These are phyloP conservation scores for Tribolium freemani DNA, from an alignment of 2,888 invertebrate genomes.

Conservation along the genomic window DNA sequence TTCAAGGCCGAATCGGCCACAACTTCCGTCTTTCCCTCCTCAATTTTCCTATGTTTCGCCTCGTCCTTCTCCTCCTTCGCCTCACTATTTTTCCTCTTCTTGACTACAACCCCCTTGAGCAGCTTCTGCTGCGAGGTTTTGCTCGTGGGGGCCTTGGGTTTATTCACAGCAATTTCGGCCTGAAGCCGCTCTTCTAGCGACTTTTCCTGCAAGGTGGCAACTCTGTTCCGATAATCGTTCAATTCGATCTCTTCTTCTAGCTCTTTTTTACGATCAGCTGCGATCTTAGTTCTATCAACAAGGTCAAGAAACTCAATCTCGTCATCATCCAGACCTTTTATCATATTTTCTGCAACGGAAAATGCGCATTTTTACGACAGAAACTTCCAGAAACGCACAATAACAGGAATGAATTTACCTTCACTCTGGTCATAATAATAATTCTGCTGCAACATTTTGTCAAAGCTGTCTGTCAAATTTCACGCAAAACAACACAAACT, in stretches of 20 bases:
- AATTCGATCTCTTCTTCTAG: constrained; percentile 89
- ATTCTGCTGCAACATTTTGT: constrained; percentile 27
- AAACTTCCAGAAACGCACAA: background rate
- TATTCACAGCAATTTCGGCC: constrained; percentile 71
- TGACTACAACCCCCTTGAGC: constrained; percentile 82
- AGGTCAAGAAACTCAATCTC: constrained; percentile 95
- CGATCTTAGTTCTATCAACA: constrained; percentile 88
- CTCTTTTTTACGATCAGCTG: constrained; percentile 86
- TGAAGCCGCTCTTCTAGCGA: constrained; percentile 77
- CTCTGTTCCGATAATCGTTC: constrained; percentile 83
- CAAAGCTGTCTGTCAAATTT: constrained; percentile 13
- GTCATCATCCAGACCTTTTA: constrained; percentile 94
- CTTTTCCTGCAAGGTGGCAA: constrained; percentile 78
- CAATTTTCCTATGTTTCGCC: constrained; percentile 1
- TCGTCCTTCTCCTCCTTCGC: constrained; percentile 37
- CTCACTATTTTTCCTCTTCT: constrained; percentile 63
- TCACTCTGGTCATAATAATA: constrained; percentile 37
- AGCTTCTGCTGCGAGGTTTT: constrained; percentile 76
- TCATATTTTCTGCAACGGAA: constrained; percentile 79
- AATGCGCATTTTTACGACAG: background rate
- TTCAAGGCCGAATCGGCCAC: constrained; percentile 68
- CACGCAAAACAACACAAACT: background rate
- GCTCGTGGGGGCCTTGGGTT: constrained; percentile 62
- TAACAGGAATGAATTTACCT: constrained; percentile 14
- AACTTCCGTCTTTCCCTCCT: background rate